Evolutionary conservation across 2,797 vertebrate species (phyloP).

Genomic region (Danionella dracula): DNA sequence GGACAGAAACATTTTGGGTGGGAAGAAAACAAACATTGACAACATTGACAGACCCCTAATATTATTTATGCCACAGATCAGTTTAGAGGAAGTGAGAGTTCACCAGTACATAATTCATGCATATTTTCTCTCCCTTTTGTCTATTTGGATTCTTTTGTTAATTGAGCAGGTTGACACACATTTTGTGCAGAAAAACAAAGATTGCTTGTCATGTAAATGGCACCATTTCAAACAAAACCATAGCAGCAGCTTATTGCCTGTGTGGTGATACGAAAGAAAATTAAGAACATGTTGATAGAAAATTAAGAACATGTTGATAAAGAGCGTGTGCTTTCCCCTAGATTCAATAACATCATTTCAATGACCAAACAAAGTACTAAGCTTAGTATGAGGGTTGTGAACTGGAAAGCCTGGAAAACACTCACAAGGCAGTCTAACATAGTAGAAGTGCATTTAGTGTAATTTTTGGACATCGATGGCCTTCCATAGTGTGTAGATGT

Average conservation of each 20-base stretch:
- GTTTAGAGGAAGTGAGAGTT: constrained; percentile 28
- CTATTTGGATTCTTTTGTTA: not conserved
- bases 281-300: too few species aligned
- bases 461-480: too few species aligned
- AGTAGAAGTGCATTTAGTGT: too few species aligned
- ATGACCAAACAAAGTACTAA: too few species aligned
- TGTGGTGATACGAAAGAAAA: not conserved
- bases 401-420: too few species aligned
- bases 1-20: constrained; percentile 14
- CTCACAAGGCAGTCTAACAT: too few species aligned
- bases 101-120: constrained; percentile 27
- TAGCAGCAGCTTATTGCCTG: constrained; percentile 22
- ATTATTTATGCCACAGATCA: constrained; percentile 19
- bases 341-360: too few species aligned
- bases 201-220: not conserved
- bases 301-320: too few species aligned
- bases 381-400: too few species aligned
- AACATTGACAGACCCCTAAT: constrained; percentile 28
- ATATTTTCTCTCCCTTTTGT: constrained; percentile 9
- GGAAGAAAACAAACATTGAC: constrained; percentile 6
- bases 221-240: constrained; percentile 5
- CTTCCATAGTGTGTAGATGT: too few species aligned
- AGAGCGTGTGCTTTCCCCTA: too few species aligned
- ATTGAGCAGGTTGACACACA: not conserved
- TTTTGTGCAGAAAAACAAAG: not conserved